Evolutionary conservation across 1,140 invertebrate genomes (phyloP).

Genomic region (Rhynchophorus ferrugineus): DNA sequence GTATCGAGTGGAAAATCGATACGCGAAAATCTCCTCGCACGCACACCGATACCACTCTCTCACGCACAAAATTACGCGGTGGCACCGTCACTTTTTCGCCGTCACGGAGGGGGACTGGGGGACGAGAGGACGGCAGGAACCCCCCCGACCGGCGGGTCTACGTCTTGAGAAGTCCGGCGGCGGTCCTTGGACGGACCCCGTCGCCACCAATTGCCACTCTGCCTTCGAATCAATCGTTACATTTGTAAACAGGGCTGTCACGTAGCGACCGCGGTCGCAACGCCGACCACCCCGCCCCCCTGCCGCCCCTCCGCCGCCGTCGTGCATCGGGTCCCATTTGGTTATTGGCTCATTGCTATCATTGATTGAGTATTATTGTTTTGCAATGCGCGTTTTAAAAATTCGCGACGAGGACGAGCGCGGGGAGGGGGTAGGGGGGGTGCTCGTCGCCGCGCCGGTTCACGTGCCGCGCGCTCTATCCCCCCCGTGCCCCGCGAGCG

Average conservation of each 20-base stretch:
- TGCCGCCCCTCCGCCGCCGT: slow-evolving; percentile 30
- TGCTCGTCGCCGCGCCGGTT: too few relatives aligned
- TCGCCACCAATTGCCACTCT: slow-evolving; percentile 41
- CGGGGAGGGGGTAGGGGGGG: slow-evolving; percentile 3
- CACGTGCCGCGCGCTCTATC: too few relatives aligned
- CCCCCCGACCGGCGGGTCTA: slow-evolving; percentile 27
- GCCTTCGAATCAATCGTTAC: slow-evolving; percentile 44
- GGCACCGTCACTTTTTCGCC: too few relatives aligned
- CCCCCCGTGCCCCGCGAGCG: too few relatives aligned
- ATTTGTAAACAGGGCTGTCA: slow-evolving; percentile 45
- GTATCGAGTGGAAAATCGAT: not conserved
- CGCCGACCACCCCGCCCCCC: slow-evolving; percentile 27
- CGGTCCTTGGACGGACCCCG: slow-evolving; percentile 35
- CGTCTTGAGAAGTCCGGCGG: slow-evolving; percentile 13
- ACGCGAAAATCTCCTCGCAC: not conserved
- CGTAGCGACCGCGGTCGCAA: slow-evolving; percentile 15
- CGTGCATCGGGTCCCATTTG: slow-evolving; percentile 36
- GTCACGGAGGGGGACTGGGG: not conserved
- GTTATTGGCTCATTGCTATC: slow-evolving; percentile 44
- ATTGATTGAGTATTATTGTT: slow-evolving; percentile 45
- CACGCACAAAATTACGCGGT: too few relatives aligned
- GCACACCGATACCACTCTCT: not conserved
- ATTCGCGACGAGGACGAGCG: slow-evolving; percentile 39
- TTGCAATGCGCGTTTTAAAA: slow-evolving; percentile 44
- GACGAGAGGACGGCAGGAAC: slow-evolving; percentile 5